A percentile compares a stretch with the other conserved stretches of the same genome.
Evolutionary conservation across 2,797 vertebrate species (phyloP).

Genomic region (Hyperoplus lanceolatus): DNA sequence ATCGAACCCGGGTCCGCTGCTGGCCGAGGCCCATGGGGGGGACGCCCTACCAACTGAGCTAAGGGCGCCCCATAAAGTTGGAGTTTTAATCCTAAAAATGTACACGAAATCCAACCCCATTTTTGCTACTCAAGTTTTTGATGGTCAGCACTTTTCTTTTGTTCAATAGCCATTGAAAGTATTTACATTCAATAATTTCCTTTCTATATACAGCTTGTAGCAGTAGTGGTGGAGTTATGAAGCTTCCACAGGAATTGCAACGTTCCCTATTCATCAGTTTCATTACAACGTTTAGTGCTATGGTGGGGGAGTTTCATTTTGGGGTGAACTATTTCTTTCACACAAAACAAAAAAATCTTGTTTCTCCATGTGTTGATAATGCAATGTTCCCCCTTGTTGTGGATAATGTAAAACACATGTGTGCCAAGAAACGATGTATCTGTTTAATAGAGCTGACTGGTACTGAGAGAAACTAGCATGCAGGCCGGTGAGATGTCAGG

Average conservation of each 20-base stretch:
- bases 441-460: constrained; percentile 24
- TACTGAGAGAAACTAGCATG: constrained; percentile 52
- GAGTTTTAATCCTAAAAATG: background rate
- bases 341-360: constrained; percentile 19
- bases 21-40: too few relatives aligned
- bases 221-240: background rate
- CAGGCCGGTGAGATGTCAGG: constrained; percentile 61
- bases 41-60: too few relatives aligned
- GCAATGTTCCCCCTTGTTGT: constrained; percentile 8
- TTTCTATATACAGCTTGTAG: background rate
- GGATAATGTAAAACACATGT: constrained; percentile 23
- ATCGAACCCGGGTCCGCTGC: too few relatives aligned
- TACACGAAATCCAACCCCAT: background rate
- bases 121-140: background rate
- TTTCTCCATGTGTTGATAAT: constrained; percentile 5
- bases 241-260: background rate
- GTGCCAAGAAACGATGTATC: constrained; percentile 35
- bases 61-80: too few relatives aligned
- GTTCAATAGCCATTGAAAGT: too few relatives aligned
- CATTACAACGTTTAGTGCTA: background rate
- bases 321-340: constrained; percentile 18
- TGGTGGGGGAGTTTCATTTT: constrained; percentile 20
- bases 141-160: background rate
- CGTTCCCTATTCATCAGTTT: background rate
- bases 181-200: background rate